Base-by-base conservation (phyloP, 2,113 vertebrate species). In the Gallinago media region DNA sequence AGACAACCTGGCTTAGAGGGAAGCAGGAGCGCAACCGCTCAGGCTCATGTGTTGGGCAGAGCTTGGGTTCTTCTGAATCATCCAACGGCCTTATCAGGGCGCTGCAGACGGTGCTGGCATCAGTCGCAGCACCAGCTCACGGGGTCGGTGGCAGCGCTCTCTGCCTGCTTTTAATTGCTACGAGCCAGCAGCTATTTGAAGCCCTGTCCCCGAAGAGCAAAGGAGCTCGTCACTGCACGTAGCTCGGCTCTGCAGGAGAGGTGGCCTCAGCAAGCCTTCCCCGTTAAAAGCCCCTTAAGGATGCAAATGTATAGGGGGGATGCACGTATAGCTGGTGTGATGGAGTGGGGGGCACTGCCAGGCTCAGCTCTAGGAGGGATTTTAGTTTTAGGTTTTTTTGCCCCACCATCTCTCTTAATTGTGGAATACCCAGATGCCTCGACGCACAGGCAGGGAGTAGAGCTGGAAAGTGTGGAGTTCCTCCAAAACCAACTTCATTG, bases 1-100 rank as follows among this genome's bases (percentile, higher is more conserved):
- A n/a, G n/a, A n/a, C n/a, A n/a, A n/a, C n/a, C n/a, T n/a, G n/a
- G n/a, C 4, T 68, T 42, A 36, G 67, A 25, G 1, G 0, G 95
- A 58, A 89, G 36, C 54, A 91, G 79, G 77, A 95, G 87, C 80
- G 20, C 59, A 77, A 85, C 71, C n/a, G 1, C 50, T 55, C 0
- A 2, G 81, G 76, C 77, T 94, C 47, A 12, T 88, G 31, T 15
- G 13, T 68, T 94, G 58, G 78, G 97, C 88, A 92, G 80, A 94
- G 89, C 87, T 46, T 10, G 61, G 91, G 91, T 96, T 82, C 81
- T 91, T 97, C 67, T 94, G 94, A 90, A 94, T 94, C 95, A 96
- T 88, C 88, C 94, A 12, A 26, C 42, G 25, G 78, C 93, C 97
- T 97, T 97, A 97, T 97, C 95, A 92, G 95, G 80, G 88, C 12